These are phyloP conservation scores for Taenioides sp. DNA, from an alignment of 2,797 vertebrate species.

Conservation along the genomic window DNA sequence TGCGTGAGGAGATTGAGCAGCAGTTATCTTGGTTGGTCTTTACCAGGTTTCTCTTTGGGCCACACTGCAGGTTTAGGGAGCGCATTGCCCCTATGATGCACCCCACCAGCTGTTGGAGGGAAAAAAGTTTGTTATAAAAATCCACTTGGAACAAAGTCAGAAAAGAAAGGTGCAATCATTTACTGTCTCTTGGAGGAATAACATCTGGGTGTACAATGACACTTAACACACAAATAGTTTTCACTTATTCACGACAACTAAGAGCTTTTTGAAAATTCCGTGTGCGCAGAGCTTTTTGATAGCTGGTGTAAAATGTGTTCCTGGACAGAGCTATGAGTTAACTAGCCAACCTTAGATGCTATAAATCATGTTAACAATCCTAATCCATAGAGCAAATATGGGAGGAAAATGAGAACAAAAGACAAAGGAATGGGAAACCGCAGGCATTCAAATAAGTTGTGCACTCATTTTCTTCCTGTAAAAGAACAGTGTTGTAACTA, in stretches of 20 bases:
- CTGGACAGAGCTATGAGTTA: constrained; percentile 47
- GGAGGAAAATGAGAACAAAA: constrained; percentile 25
- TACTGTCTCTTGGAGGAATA: constrained; percentile 1
- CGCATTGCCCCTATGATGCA: constrained; percentile 61
- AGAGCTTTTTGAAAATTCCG: constrained; percentile 14
- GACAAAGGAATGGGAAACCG: constrained; percentile 11
- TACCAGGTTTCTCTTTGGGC: constrained; percentile 71
- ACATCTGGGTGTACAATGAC: constrained; percentile 27
- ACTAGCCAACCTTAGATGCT: constrained; percentile 30
- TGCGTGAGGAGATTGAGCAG: constrained; percentile 48
- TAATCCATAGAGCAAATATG: constrained; percentile 36
- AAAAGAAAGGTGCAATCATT: constrained; percentile 17
- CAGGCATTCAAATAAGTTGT: constrained; percentile 20
- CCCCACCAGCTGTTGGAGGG: constrained; percentile 63
- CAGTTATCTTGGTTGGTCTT: constrained; percentile 56
- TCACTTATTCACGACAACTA: constrained; percentile 23
- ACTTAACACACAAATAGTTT: constrained; percentile 17
- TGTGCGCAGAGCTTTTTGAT: constrained; percentile 51
- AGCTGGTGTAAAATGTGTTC: constrained; percentile 58
- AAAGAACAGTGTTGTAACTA: constrained; percentile 32
- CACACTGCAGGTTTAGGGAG: constrained; percentile 56
- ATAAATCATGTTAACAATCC: constrained; percentile 64
- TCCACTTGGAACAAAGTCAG: constrained; percentile 25
- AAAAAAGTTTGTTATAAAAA: constrained; percentile 63
- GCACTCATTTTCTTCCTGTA: constrained; percentile 30